These are phyloP conservation scores for Temnothorax rugatulus DNA, from an alignment of 2,888 invertebrate genomes.

Conservation along the genomic window DNA sequence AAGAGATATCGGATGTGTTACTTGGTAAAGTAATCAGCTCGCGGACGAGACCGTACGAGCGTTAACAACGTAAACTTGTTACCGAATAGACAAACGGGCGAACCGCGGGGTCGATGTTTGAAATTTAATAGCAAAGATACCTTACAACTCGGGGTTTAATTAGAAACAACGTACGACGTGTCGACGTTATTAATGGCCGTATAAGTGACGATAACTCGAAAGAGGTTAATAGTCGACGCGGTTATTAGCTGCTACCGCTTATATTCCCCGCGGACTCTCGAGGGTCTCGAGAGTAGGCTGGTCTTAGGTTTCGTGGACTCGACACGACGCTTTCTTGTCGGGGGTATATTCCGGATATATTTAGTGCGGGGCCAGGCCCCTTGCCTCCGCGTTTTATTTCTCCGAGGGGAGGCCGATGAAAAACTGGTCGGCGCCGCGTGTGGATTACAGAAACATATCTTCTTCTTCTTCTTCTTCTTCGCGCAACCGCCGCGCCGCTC, in stretches of 20 bases:
- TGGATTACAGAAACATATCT: constrained; percentile 74
- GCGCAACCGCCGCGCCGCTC: constrained; percentile 52
- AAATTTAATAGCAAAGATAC: not conserved
- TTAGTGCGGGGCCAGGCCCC: constrained; percentile 62
- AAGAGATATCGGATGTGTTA: not conserved
- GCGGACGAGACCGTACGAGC: not conserved
- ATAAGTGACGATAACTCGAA: constrained; percentile 33
- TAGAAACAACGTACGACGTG: constrained; percentile 25
- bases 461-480: constrained; percentile 60
- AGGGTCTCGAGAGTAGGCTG: not conserved
- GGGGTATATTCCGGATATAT: constrained; percentile 61
- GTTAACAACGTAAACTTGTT: not conserved
- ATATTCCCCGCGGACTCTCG: not conserved
- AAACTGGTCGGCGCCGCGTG: constrained; percentile 75
- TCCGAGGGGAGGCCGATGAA: constrained; percentile 76
- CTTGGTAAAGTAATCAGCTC: not conserved
- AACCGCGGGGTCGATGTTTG: not conserved
- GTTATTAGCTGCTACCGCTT: constrained; percentile 7
- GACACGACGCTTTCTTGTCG: constrained; percentile 25
- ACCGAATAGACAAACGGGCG: not conserved
- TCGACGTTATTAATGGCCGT: constrained; percentile 18
- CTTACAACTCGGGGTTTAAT: not conserved
- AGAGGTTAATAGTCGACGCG: constrained; percentile 32
- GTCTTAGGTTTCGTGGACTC: constrained; percentile 37
- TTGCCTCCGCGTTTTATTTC: constrained; percentile 74